Conservation (phyloP, 53 echinoderm and acorn worm species). For the Paelopatides confundens region DNA sequence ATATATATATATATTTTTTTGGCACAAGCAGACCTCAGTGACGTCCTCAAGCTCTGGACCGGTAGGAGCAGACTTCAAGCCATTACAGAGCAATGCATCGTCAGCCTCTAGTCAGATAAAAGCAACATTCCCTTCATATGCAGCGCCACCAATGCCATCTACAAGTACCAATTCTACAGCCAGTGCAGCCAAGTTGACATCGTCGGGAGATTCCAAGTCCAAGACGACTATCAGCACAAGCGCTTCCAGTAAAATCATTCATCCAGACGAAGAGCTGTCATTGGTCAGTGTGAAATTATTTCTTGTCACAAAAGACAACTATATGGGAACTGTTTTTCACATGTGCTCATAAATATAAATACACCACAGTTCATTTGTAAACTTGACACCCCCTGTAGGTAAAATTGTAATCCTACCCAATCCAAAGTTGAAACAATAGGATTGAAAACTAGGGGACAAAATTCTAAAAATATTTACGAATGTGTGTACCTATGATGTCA, state of each 20-base stretch:
- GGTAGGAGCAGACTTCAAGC: slow-evolving; percentile 56
- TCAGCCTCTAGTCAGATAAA: slow-evolving; percentile 44
- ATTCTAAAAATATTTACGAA: no score
- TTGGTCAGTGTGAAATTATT: slow-evolving; percentile 50
- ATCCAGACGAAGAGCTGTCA: slow-evolving; percentile 98
- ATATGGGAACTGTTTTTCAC: no score
- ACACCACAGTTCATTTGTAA: no score
- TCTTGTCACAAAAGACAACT: no score
- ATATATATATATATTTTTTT: not conserved
- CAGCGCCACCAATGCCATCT: slow-evolving; percentile 54
- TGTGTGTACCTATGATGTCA: no score
- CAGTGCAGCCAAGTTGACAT: not conserved
- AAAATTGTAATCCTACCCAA: no score
- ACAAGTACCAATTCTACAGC: slow-evolving; percentile 37
- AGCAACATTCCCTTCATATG: slow-evolving; percentile 86
- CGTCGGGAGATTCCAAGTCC: not conserved
- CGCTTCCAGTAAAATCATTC: slow-evolving; percentile 95
- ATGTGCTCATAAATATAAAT: no score
- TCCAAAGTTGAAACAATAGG: no score
- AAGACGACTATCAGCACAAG: slow-evolving; percentile 67
- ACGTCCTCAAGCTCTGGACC: slow-evolving; percentile 52
- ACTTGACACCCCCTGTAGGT: no score
- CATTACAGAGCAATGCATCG: slow-evolving; percentile 28
- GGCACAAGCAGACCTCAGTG: not conserved
- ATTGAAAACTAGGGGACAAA: no score